Conservation (phyloP, 2,113 vertebrate species). For the Cacatua alba region DNA sequence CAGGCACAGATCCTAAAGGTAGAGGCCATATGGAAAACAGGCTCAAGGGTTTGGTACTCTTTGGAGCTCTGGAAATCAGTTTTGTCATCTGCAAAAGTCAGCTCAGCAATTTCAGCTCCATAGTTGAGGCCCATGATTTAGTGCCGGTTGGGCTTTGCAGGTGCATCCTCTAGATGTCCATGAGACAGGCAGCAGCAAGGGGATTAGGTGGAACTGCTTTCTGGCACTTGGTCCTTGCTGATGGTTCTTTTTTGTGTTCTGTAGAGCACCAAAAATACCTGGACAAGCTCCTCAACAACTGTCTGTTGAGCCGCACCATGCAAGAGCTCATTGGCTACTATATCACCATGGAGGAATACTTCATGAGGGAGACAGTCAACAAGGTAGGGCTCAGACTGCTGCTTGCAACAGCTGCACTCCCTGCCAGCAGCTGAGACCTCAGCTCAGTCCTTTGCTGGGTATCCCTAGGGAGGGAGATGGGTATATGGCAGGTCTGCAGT, state of each 20-base stretch:
- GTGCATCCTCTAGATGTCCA: accelerated
- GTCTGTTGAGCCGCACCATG: conserved; percentile 90
- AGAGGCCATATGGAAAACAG: background rate
- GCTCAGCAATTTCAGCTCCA: background rate
- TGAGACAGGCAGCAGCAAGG: background rate
- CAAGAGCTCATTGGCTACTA: conserved; percentile 97
- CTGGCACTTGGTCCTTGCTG: background rate
- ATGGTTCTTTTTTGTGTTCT: background rate
- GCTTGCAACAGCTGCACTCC: background rate
- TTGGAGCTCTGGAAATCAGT: background rate
- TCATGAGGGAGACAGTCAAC: conserved; percentile 97
- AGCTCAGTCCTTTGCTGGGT: background rate
- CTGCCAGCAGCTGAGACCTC: background rate
- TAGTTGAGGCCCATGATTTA: background rate
- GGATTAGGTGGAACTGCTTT: background rate
- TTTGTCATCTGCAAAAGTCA: background rate
- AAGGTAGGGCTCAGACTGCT: conserved; percentile 79
- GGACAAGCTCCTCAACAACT: conserved; percentile 93
- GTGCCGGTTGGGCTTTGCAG: background rate
- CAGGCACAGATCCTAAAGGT: background rate
- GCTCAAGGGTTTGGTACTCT: background rate
- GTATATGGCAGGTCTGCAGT: background rate
- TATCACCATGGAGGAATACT: conserved; percentile 98
- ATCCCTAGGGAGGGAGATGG: background rate
- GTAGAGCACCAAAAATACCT: conserved; percentile 91